Evolutionary conservation across 2,797 vertebrate species (phyloP).

Genomic region (Emys orbicularis): DNA sequence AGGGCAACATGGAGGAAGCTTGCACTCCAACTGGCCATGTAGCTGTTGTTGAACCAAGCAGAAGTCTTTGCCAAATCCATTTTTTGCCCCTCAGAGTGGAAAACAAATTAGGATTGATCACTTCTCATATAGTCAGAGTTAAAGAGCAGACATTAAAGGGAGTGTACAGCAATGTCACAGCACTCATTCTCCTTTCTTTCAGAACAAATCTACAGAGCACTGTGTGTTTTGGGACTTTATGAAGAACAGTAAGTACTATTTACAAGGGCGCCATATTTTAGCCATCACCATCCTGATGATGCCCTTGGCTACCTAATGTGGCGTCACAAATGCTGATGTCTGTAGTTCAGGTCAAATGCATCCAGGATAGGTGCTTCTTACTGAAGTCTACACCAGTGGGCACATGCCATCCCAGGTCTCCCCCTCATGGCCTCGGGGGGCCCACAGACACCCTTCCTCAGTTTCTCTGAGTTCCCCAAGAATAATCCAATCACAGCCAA

Average conservation of each 20-base stretch:
- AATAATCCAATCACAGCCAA: too few relatives aligned
- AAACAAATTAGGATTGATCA: neutral
- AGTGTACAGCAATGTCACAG: neutral
- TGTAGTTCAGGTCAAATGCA: neutral
- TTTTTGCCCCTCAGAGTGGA: neutral
- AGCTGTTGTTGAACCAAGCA: neutral
- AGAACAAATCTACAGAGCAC: slow-evolving; percentile 78
- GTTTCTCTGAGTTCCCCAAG: too few relatives aligned
- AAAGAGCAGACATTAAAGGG: accelerated
- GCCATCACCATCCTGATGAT: neutral
- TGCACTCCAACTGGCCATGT: neutral
- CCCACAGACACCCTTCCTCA: too few relatives aligned
- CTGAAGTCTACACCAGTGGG: accelerated
- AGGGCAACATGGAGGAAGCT: neutral
- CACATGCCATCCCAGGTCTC: too few relatives aligned
- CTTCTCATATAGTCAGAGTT: neutral
- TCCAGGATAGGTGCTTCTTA: neutral
- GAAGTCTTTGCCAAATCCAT: neutral
- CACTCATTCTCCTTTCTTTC: slow-evolving; percentile 44
- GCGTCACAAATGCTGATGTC: neutral
- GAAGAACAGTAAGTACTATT: slow-evolving; percentile 83
- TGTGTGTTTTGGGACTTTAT: slow-evolving; percentile 92
- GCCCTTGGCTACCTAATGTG: neutral
- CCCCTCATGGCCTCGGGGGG: too few relatives aligned
- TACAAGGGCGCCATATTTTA: accelerated